Evolutionary conservation across 2,113 vertebrate genomes (phyloP), one percentile per base, ranked within the genome.

Genomic region (Anoura caudifer): DNA sequence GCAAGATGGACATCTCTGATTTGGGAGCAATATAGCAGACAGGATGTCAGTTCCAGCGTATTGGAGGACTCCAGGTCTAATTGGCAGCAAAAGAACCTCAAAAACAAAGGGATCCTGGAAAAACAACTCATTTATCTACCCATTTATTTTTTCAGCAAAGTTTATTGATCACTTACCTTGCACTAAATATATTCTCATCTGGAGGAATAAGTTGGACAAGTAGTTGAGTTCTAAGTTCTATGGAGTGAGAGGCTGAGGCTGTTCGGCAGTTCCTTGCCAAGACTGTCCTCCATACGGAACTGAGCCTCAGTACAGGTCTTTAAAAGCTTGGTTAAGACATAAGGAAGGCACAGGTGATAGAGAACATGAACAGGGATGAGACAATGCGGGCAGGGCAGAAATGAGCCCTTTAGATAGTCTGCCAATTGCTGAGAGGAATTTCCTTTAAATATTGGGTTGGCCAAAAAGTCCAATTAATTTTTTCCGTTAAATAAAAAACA

Each of bases 311-410:
- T 9, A 52, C 31, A 59, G 1, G 5, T 75, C n/a, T 67, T 56
- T 12, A 70, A 77, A 20, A 63, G 83, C 33, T 17, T 67, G 7
- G 1, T 14, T 3, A 70, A 81, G 11, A 86, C 31, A 38, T 22
- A n/a, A 26, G 85, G 13, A 38, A 52, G 5, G 31, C 20, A 93
- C 47, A 70, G 17, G 24, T 38, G 70, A 80, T 3, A 59, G 43
- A 36, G 14, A 63, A 45, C 45, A 3, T 43, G 5, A 61, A 87
- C 14, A 94, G 13, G 4, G 17, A 67, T 73, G 31, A 54, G 12
- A 11, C 6, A n/a, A 17, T 65, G 0, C 3, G 12, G 17, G 7
- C 50, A 2, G 13, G 31, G 10, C 16, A 87, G 4, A 24, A 3
- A 81, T n/a, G 3, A 82, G 31, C 2, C 1, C 15, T 50, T 77